Evolutionary conservation across 2,888 invertebrate species (phyloP).

Genomic region (Salticus scenicus): DNA sequence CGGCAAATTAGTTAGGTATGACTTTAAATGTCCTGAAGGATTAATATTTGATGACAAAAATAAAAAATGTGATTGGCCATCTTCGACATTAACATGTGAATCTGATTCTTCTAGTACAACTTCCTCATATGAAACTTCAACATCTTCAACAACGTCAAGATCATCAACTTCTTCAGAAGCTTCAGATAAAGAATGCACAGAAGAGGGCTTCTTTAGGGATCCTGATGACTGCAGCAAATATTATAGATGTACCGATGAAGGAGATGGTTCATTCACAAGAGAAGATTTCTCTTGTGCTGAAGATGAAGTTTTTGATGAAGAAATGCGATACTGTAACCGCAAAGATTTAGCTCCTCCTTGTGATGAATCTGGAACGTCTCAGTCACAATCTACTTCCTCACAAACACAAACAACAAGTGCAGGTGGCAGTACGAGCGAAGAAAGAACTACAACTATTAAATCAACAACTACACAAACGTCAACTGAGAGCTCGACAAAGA

Average conservation of each 20-base stretch:
- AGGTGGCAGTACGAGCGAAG: too few species aligned
- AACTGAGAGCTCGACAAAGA: background rate
- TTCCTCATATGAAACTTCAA: slow-evolving; percentile 12
- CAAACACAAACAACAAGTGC: background rate
- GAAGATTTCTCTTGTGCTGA: slow-evolving; percentile 59
- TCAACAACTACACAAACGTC: background rate
- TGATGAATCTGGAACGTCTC: background rate
- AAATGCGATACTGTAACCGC: slow-evolving; percentile 58
- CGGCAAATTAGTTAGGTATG: slow-evolving; percentile 80
- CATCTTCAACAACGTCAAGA: background rate
- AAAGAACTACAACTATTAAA: background rate
- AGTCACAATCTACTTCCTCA: background rate
- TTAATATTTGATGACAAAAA: slow-evolving; percentile 81
- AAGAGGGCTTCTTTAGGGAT: slow-evolving; percentile 72
- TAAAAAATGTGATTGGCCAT: slow-evolving; percentile 84
- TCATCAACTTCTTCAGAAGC: background rate
- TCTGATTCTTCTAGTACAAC: slow-evolving; percentile 74
- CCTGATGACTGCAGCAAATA: slow-evolving; percentile 71
- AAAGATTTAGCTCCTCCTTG: slow-evolving; percentile 56
- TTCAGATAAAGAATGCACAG: slow-evolving; percentile 54
- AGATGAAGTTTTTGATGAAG: slow-evolving; percentile 67
- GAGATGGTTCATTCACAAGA: slow-evolving; percentile 42
- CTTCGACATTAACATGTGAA: slow-evolving; percentile 84
- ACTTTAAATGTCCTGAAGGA: slow-evolving; percentile 87
- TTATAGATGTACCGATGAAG: slow-evolving; percentile 70